Percentiles rank a stretch among this genome's conserved stretches.
phyloP scores from a whole-genome alignment of 2,888 invertebrate species.

The Strigamia maritima region DNA sequence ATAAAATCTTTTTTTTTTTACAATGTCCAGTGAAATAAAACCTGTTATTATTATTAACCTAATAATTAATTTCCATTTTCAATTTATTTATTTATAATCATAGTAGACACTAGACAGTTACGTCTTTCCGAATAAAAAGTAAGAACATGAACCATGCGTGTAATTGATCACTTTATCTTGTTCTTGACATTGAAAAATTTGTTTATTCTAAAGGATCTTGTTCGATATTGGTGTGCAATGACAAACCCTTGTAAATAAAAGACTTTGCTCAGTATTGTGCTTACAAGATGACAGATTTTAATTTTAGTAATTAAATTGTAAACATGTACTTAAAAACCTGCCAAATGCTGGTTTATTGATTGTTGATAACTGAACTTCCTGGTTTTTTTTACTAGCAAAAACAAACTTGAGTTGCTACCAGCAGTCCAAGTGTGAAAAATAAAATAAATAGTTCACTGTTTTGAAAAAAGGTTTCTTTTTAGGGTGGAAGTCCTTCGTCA shows the following conservation, averaged over 20 bases:
- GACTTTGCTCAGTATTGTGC: neutral
- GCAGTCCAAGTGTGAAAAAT: neutral
- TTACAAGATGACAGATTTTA: too few species aligned
- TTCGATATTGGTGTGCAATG: neutral
- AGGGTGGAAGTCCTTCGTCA: too few species aligned
- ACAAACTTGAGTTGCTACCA: neutral
- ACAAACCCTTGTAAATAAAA: neutral
- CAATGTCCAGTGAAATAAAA: neutral
- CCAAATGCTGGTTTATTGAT: neutral
- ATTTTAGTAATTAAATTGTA: too few species aligned
- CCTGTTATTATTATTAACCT: neutral
- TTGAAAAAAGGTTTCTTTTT: too few species aligned
- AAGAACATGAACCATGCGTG: neutral
- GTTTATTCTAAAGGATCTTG: neutral
- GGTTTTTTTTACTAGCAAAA: neutral
- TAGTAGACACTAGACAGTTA: too few species aligned
- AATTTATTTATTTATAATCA: too few species aligned
- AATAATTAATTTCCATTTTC: neutral
- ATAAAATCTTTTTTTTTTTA: neutral
- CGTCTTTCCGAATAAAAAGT: too few species aligned
- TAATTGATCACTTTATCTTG: neutral
- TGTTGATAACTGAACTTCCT: neutral
- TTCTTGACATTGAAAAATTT: conserved; percentile 1
- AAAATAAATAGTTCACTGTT: too few species aligned
- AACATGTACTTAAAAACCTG: neutral